Conservation (phyloP, 2,797 vertebrate species). For the Phoeniculus purpureus region DNA sequence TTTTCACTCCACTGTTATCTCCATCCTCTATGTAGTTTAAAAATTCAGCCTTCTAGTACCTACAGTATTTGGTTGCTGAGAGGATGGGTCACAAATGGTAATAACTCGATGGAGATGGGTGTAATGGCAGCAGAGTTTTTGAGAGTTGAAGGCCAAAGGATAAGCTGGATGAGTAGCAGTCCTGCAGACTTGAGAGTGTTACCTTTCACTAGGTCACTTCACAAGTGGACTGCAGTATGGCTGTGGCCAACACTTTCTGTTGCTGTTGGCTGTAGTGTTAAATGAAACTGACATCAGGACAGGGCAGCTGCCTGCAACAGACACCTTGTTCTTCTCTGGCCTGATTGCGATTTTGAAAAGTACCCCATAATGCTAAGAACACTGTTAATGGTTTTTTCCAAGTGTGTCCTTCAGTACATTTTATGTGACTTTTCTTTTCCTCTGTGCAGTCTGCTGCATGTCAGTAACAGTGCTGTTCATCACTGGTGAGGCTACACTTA, state of each 20-base stretch:
- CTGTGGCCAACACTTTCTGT: not conserved
- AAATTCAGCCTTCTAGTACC: not conserved
- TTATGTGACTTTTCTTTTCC: not conserved
- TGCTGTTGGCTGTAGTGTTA: not conserved
- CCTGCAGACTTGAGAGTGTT: not conserved
- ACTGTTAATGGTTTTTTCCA: not conserved
- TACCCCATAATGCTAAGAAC: not conserved
- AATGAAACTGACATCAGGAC: not conserved
- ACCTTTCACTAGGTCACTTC: not conserved
- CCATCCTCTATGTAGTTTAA: not conserved
- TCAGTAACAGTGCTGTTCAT: not conserved
- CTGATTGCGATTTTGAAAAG: not conserved
- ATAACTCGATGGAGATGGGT: not conserved
- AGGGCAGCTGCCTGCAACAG: not conserved
- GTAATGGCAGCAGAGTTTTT: not conserved
- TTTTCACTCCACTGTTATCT: not conserved
- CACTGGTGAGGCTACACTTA: not conserved
- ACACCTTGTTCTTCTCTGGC: not conserved
- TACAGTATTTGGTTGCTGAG: not conserved
- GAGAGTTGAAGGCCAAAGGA: not conserved
- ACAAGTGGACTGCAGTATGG: fast-evolving
- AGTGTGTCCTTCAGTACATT: not conserved
- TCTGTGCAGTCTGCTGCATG: not conserved
- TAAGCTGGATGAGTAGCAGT: not conserved
- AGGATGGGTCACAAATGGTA: fast-evolving